phyloP scores from a whole-genome alignment of 1,140 invertebrate species.

The Lordiphosa stackelbergi region DNA sequence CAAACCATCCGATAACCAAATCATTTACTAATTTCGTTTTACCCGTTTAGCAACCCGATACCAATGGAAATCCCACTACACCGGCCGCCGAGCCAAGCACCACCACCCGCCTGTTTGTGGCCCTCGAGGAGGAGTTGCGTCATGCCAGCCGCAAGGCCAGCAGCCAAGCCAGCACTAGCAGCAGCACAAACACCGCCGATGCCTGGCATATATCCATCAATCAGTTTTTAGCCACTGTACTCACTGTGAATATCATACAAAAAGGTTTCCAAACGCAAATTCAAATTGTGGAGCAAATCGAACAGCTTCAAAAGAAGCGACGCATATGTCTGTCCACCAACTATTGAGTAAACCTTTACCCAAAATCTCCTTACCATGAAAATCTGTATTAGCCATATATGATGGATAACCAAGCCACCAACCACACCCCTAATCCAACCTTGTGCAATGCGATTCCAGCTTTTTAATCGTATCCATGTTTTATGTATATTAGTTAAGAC shows the following conservation, averaged over 20 bases:
- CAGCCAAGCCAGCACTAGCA: conserved; percentile 43
- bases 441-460: conserved; percentile 56
- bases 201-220: conserved; percentile 73
- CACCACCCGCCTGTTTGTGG: conserved; percentile 63
- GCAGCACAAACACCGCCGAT: conserved; percentile 55
- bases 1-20: not conserved
- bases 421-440: conserved; percentile 14
- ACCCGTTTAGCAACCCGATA: conserved; percentile 57
- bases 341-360: conserved; percentile 28
- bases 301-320: conserved; percentile 71
- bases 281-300: conserved; percentile 66
- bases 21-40: not conserved
- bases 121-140: conserved; percentile 63
- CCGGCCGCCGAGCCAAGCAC: conserved; percentile 59
- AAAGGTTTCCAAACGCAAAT: conserved; percentile 57
- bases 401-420: conserved; percentile 1
- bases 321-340: conserved; percentile 69
- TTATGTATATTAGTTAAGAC: conserved; percentile 67
- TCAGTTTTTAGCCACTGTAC: conserved; percentile 71
- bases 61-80: conserved; percentile 73
- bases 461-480: conserved; percentile 58
- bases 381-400: conserved; percentile 60
- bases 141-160: conserved; percentile 31
- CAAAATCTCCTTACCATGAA: conserved; percentile 9
- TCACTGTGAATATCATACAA: conserved; percentile 63